A percentile compares a stretch with the other conserved stretches of the same genome.
Evolutionary conservation across 1,140 invertebrate species (phyloP).

Genomic region (Contarinia nasturtii): DNA sequence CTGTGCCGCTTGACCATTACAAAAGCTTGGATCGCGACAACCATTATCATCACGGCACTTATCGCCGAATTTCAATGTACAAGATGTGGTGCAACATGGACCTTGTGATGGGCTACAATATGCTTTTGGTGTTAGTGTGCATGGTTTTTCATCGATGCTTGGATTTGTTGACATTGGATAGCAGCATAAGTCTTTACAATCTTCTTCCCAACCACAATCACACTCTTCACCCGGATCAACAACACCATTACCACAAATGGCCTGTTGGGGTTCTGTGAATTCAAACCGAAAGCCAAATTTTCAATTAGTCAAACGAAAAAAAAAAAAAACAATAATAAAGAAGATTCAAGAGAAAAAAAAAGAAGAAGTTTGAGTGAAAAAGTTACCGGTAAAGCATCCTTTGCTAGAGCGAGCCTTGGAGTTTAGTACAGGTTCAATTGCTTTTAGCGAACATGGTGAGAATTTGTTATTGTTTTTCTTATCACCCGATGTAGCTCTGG

Average conservation of each 20-base stretch:
- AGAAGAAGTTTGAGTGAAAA: not conserved
- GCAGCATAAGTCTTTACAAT: constrained; percentile 86
- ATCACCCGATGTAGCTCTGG: constrained; percentile 86
- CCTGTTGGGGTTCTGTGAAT: constrained; percentile 57
- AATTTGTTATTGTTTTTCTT: constrained; percentile 93
- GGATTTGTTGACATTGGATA: constrained; percentile 70
- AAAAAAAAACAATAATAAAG: not conserved
- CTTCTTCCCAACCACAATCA: constrained; percentile 95
- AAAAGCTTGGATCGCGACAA: constrained; percentile 75
- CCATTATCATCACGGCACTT: constrained; percentile 89
- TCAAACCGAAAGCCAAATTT: constrained; percentile 6
- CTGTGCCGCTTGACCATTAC: constrained; percentile 61
- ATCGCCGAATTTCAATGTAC: constrained; percentile 64
- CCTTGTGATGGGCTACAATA: constrained; percentile 42
- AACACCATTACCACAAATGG: constrained; percentile 92
- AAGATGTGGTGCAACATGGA: constrained; percentile 83
- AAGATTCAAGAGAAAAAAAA: constrained; percentile 2
- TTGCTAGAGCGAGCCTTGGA: constrained; percentile 74
- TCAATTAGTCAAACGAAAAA: not conserved
- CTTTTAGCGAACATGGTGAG: constrained; percentile 77
- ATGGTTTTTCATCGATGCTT: constrained; percentile 53
- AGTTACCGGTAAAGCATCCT: constrained; percentile 76
- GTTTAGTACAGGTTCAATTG: constrained; percentile 88
- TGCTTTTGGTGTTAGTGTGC: constrained; percentile 50
- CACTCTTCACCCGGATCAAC: constrained; percentile 92